Percentiles rank a stretch among this genome's conserved stretches.
Evolutionary conservation across 2,888 invertebrate species (phyloP).

Genomic region (Eumerus sabulonum): DNA sequence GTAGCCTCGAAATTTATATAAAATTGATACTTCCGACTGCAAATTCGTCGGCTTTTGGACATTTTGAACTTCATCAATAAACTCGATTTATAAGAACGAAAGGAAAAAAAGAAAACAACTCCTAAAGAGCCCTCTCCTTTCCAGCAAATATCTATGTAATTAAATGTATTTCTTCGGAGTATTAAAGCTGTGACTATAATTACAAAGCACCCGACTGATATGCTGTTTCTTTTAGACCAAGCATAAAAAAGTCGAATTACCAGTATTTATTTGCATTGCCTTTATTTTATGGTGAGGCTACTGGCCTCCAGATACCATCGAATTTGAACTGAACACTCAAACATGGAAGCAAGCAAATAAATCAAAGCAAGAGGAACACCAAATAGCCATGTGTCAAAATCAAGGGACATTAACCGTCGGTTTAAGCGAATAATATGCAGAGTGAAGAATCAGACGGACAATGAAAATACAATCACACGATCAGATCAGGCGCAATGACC

Average conservation of each 20-base stretch:
- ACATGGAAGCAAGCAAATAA: constrained; percentile 12
- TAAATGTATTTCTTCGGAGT: constrained; percentile 40
- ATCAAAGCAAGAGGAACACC: constrained; percentile 18
- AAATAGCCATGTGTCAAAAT: constrained; percentile 55
- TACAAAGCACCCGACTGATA: no score
- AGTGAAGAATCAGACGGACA: constrained; percentile 4
- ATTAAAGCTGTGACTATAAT: no score
- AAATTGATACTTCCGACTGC: no score
- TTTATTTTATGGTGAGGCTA: constrained; percentile 20
- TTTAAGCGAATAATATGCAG: constrained; percentile 44
- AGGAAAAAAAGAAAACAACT: no score
- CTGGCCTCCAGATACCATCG: constrained; percentile 30
- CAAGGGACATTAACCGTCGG: constrained; percentile 66
- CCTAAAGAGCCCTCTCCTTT: background rate
- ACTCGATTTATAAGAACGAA: no score
- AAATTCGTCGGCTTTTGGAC: no score
- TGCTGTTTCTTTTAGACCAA: background rate
- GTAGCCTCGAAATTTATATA: background rate
- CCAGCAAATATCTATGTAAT: constrained; percentile 19
- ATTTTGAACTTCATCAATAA: no score
- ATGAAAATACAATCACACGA: constrained; percentile 8
- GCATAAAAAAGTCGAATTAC: no score
- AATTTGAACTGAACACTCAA: constrained; percentile 16
- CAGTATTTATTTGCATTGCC: constrained; percentile 1
- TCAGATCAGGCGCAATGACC: constrained; percentile 51